These are phyloP conservation scores for Dermochelys coriacea DNA, from an alignment of 2,797 vertebrate genomes.

Conservation along the genomic window DNA sequence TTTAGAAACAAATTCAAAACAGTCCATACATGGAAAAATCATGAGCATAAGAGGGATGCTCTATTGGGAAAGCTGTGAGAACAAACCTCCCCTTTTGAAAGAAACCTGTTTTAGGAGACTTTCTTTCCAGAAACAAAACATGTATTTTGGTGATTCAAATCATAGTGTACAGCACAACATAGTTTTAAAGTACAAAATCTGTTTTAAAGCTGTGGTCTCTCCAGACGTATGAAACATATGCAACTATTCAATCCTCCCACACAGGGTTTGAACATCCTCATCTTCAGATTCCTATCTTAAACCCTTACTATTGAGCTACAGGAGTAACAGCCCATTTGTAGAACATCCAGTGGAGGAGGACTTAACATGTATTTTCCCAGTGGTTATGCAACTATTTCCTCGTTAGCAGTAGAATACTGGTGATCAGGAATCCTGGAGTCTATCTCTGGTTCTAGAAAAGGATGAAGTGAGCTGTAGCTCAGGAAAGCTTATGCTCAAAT, in stretches of 20 bases:
- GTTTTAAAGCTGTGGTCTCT: background rate
- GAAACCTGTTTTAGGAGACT: background rate
- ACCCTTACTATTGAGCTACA: background rate
- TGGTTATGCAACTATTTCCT: background rate
- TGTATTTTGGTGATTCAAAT: background rate
- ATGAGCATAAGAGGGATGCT: background rate
- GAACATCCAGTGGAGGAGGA: background rate
- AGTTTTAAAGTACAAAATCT: background rate
- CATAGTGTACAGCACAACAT: background rate
- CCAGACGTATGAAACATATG: background rate
- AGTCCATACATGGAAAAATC: background rate
- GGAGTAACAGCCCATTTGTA: background rate
- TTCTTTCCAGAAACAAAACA: background rate
- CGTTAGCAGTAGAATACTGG: background rate
- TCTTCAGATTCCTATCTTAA: background rate
- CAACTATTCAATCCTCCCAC: background rate
- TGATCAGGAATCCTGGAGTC: background rate
- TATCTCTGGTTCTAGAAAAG: background rate
- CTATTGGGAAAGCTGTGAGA: background rate
- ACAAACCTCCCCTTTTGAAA: background rate
- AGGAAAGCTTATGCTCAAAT: too few relatives aligned
- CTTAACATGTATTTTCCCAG: background rate
- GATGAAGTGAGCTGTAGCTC: too few relatives aligned
- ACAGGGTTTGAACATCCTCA: background rate
- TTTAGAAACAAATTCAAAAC: background rate